Base-by-base conservation (phyloP, 2,888 invertebrate genomes). In the Ptychoptera albimana region DNA sequence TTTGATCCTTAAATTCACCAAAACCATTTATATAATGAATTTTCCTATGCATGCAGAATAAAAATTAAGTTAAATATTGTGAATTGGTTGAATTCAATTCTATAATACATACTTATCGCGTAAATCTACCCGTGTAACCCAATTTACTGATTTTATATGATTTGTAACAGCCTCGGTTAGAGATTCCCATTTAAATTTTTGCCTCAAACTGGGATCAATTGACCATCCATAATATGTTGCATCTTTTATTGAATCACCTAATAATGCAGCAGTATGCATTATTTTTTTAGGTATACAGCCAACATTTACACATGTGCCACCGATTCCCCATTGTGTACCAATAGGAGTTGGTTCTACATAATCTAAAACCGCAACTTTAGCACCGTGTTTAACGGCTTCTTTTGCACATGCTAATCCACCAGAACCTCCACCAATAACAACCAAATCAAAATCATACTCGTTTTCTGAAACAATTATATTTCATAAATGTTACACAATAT, bases 201-300 rank as follows among this genome's bases (percentile, higher is more conserved):
- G 68, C 5, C 70, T 61, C 41, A 77, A 69, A 2, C 69, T 55
- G 10, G 78, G 66, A 1, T 78, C 77, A 32, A 85, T 64, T 59
- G 82, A 69, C 87, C 88, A 88, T 42, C 87, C 88, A 60, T 84
- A 87, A 12, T 78, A 68, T 46, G 72, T 69, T 0, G 88, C 79
- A 68, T 87, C 87, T 82, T 85, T 59, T 35, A 66, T 64, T 49
- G 79, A 73, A 67, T 85, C 85, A 50, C 94, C 93, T 8, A 93
- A 68, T 35, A 93, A 63, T 0, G 94, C 83, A 39, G 93, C 93
- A 60, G 92, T 89, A 61, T 96, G 97, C 92, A 97, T 93, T 48
- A 97, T 69, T 63, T 97, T 97, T 66, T 97, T 97, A 7, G 96
- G 96, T 63, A 97, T 96, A 62, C 94, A 96, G 31, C 96, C 96